A percentile compares a stretch with the other conserved stretches of the same genome.
Evolutionary conservation across 1,140 invertebrate species (phyloP).

Genomic region (Bombus confusus): DNA sequence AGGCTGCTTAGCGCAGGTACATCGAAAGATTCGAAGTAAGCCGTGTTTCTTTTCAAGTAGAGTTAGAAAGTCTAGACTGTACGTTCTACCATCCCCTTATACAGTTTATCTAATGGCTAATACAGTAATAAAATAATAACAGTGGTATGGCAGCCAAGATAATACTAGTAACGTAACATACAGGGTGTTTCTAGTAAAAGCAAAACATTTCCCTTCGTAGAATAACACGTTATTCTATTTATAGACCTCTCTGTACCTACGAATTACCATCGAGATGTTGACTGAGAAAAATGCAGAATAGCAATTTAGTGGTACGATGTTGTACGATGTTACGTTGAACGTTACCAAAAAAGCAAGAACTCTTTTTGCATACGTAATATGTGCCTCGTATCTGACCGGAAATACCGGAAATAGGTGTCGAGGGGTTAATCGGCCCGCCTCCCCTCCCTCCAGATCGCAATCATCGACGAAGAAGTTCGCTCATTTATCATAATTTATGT

Average conservation of each 20-base stretch:
- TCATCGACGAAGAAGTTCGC: background rate
- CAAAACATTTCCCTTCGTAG: background rate
- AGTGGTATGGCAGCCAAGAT: background rate
- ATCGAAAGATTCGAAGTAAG: no score
- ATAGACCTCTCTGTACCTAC: background rate
- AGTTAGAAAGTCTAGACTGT: no score
- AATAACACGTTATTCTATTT: background rate
- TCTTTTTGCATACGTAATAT: background rate
- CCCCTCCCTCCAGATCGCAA: background rate
- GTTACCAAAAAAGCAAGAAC: background rate
- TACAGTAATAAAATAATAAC: background rate
- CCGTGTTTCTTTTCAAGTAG: no score
- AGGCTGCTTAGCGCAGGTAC: no score
- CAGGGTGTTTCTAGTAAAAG: background rate
- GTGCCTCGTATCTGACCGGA: background rate
- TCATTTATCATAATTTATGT: slow-evolving; percentile 28
- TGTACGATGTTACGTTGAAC: background rate
- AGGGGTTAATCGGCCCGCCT: background rate
- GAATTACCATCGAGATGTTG: background rate
- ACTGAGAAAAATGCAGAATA: background rate
- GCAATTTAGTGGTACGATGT: background rate
- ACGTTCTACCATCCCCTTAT: background rate
- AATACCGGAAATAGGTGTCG: slow-evolving; percentile 12
- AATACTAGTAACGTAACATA: background rate
- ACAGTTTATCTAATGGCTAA: no score